Percentiles rank a stretch among this genome's conserved stretches.
These are phyloP conservation scores for Tribolium castaneum DNA, from an alignment of 1,140 invertebrate genomes.

Conservation along the genomic window DNA sequence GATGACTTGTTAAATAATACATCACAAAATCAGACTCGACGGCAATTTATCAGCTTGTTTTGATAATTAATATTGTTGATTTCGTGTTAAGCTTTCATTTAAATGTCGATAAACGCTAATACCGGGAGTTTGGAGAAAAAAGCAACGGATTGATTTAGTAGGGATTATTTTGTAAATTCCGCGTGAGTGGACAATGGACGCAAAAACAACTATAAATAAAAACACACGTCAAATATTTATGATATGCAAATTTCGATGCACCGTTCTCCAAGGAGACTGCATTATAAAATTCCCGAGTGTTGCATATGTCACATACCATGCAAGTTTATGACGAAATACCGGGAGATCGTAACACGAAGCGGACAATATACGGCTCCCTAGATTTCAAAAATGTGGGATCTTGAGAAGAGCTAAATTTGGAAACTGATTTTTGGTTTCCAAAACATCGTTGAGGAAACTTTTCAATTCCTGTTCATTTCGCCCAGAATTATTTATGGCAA, in stretches of 20 bases:
- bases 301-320: not conserved
- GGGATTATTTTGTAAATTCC: not conserved
- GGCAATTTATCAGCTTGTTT: not conserved
- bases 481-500: not conserved
- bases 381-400: not conserved
- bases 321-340: not conserved
- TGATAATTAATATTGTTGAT: conserved; percentile 28
- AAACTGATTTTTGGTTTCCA: no score
- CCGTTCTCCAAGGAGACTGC: not conserved
- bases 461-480: not conserved
- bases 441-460: no score
- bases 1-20: conserved; percentile 26
- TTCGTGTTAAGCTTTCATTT: not conserved
- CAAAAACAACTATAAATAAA: not conserved
- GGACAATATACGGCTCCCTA: not conserved
- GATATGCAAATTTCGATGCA: not conserved
- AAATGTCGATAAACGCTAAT: conserved; percentile 10
- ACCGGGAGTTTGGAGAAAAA: not conserved
- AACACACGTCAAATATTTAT: not conserved
- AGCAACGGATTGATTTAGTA: not conserved
- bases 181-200: not conserved
- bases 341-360: not conserved
- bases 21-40: conserved; percentile 28
- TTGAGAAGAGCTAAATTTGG: no score
- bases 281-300: not conserved